A percentile compares a stretch with the other conserved stretches of the same genome.
Conservation (phyloP, 2,888 invertebrate genomes). For the Xestia sexstrigata region DNA sequence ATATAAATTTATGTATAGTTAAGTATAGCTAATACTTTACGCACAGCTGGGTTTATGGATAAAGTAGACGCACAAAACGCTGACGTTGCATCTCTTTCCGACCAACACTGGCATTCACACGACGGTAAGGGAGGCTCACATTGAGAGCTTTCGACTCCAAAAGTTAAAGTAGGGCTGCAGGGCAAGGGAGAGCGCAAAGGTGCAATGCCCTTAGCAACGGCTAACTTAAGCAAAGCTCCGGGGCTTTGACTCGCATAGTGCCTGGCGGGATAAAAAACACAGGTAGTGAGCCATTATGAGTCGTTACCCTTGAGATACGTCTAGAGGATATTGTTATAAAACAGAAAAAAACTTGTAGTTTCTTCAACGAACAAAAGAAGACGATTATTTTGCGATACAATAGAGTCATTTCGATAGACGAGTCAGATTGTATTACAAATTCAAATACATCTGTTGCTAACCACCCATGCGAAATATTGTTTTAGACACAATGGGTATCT, state of each 20-base stretch:
- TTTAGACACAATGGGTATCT: neutral
- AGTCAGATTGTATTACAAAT: slow-evolving; percentile 20
- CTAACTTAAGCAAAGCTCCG: slow-evolving; percentile 84
- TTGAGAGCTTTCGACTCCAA: slow-evolving; percentile 82
- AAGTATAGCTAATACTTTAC: slow-evolving; percentile 80
- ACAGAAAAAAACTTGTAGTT: slow-evolving; percentile 51
- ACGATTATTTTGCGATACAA: slow-evolving; percentile 38
- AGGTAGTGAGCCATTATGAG: slow-evolving; percentile 87
- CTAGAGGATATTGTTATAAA: slow-evolving; percentile 82
- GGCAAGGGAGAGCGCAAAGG: slow-evolving; percentile 89
- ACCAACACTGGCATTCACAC: slow-evolving; percentile 76
- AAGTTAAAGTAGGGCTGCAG: slow-evolving; percentile 89
- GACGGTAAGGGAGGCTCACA: slow-evolving; percentile 81
- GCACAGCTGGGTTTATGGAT: slow-evolving; percentile 85
- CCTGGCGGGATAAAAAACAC: slow-evolving; percentile 85
- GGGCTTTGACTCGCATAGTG: slow-evolving; percentile 86
- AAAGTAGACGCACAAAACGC: slow-evolving; percentile 79
- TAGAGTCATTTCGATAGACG: slow-evolving; percentile 2
- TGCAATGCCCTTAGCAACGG: slow-evolving; percentile 88
- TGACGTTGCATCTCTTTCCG: slow-evolving; percentile 87
- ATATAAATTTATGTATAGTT: slow-evolving; percentile 82
- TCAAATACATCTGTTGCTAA: slow-evolving; percentile 31
- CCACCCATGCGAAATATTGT: slow-evolving; percentile 11
- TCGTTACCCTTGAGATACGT: slow-evolving; percentile 87
- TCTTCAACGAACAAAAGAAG: slow-evolving; percentile 56